Base-by-base conservation (phyloP, 2,113 vertebrate species). In the Machaerirhynchus nigripectus region DNA sequence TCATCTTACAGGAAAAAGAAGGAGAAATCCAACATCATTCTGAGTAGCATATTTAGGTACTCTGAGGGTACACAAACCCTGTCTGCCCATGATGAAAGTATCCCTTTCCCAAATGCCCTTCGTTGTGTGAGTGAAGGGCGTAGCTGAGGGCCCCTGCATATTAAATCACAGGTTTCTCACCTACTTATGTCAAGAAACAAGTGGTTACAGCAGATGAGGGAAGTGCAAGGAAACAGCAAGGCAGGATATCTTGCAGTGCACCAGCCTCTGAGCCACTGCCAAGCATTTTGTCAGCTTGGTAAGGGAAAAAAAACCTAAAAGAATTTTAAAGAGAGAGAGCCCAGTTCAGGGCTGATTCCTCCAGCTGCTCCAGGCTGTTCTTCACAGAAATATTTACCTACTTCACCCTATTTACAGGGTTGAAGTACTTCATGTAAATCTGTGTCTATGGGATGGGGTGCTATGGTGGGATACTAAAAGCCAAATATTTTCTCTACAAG, bases 181-280 rank as follows among this genome's bases (percentile, higher is more conserved):
- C 71, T 86, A 55, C 71, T 96, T 91, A 78, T 88, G 75, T 77
- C 89, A 87, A 94, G 87, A 94, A 96, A 78, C 70, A 69, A 92
- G 91, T 65, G 61, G 44, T 77, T 95, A 77, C 52, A 88, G 64
- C 52, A 77, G 92, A 77, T 88, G 92, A 96, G 64, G 63, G 42
- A 88, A 96, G 82, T 91, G 82, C 84, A 96, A 92, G 64, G 71
- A 86, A 92, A 93, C 56, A 90, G 87, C 44, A 93, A 90, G 93
- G 90, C 71, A 68, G 60, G 68, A 82, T 92, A 88, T 80, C 85
- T 93, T 84, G 68, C 83, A 86, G 93, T 35, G 82, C 68, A 90
- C 85, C 82, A 80, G 71, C 50, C 81, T 81, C 82, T 86, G 78
- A 96, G 82, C 59, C 61, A 86, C 28, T 88, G 93, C 79, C 92